Percentiles rank a stretch among this genome's conserved stretches.
phyloP scores from a whole-genome alignment of 2,797 vertebrate genomes.

The Microctenopoma lineatum region DNA sequence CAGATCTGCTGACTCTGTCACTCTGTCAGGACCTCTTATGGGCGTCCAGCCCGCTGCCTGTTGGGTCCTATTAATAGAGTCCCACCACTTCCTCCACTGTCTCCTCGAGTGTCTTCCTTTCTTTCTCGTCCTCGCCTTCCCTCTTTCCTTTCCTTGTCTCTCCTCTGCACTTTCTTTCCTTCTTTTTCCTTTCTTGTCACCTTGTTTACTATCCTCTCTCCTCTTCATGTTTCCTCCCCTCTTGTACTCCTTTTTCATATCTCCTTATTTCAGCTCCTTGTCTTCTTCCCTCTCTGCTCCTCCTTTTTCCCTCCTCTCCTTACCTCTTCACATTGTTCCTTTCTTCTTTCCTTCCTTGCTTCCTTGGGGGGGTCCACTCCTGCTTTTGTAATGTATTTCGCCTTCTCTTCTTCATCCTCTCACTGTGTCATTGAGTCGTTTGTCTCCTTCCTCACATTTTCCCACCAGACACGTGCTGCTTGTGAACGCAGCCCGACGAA shows the following conservation, averaged over 20 bases:
- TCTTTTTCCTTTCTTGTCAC: neutral
- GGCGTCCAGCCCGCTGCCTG: slow-evolving; percentile 70
- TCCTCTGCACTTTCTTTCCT: neutral
- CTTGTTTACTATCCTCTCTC: neutral
- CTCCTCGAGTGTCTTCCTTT: neutral
- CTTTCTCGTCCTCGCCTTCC: too few species aligned
- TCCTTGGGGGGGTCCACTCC: too few species aligned
- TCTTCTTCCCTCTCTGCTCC: too few species aligned
- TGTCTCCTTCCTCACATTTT: too few species aligned
- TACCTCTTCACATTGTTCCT: too few species aligned
- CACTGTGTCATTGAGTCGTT: too few species aligned
- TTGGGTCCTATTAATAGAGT: slow-evolving; percentile 75
- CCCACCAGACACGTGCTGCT: neutral
- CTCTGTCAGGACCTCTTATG: slow-evolving; percentile 70
- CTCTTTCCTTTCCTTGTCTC: neutral
- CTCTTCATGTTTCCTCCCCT: neutral
- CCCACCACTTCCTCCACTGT: neutral
- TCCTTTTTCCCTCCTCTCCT: neutral
- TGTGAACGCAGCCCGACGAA: neutral
- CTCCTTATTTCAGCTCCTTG: too few species aligned
- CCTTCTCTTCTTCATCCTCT: too few species aligned
- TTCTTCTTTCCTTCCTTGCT: too few species aligned
- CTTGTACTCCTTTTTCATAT: neutral
- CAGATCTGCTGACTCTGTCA: slow-evolving; percentile 50
- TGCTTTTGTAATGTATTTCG: too few species aligned